phyloP scores from a whole-genome alignment of 2,113 vertebrate genomes.

The Muntiacus muntjak region DNA sequence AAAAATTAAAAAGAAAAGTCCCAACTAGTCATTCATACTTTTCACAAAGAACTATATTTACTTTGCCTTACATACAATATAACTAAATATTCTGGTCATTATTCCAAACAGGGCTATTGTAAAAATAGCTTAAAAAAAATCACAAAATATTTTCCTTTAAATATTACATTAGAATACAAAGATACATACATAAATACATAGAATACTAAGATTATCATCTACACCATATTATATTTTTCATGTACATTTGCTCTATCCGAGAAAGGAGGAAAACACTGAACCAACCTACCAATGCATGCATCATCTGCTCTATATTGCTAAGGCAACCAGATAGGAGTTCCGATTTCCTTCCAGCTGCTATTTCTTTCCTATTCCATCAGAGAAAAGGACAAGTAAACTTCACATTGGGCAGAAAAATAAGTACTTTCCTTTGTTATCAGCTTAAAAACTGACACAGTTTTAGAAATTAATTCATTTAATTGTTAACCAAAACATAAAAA shows the following conservation, averaged over 20 bases:
- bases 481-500: conserved; percentile 7
- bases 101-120: background rate
- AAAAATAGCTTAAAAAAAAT: background rate
- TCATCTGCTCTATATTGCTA: background rate
- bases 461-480: background rate
- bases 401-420: background rate
- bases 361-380: background rate
- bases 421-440: background rate
- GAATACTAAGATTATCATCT: background rate
- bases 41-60: background rate
- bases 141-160: background rate
- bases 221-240: background rate
- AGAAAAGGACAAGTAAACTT: conserved; percentile 4
- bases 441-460: background rate
- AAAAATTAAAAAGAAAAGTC: conserved; percentile 15
- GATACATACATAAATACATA: background rate
- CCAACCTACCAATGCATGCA: background rate
- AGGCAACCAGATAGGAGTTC: background rate
- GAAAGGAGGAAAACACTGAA: background rate
- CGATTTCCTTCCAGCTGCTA: background rate
- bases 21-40: background rate
- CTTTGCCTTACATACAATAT: background rate
- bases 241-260: background rate
- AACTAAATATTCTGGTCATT: background rate
- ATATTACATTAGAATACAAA: background rate